phyloP scores from a whole-genome alignment of 2,888 invertebrate species.

The Dasypolia templi region DNA sequence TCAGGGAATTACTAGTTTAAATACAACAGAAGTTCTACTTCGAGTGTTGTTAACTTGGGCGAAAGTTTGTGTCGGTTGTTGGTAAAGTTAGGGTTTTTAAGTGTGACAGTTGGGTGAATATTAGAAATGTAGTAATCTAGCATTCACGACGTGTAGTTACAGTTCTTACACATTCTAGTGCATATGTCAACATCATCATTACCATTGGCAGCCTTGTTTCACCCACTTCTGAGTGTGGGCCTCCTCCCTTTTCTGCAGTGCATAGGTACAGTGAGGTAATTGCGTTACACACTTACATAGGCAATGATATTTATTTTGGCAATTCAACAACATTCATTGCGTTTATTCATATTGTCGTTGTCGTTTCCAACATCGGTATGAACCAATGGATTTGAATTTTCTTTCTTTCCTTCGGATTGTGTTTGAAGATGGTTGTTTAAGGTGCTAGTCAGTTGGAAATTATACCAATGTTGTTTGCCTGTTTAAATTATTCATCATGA shows the following conservation, averaged over 20 bases:
- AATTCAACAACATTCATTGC: not conserved
- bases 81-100: not conserved
- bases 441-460: not conserved
- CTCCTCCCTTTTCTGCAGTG: too few relatives aligned
- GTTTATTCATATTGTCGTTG: not conserved
- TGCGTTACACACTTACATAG: too few relatives aligned
- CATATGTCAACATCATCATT: too few relatives aligned
- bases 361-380: not conserved
- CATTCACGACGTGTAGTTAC: not conserved
- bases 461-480: not conserved
- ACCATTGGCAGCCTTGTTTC: too few relatives aligned
- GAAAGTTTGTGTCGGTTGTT: slow-evolving; percentile 3
- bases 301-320: too few relatives aligned
- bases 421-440: not conserved
- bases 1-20: slow-evolving; percentile 53
- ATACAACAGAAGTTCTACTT: slow-evolving; percentile 54
- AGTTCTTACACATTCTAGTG: too few relatives aligned
- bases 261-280: too few relatives aligned
- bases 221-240: too few relatives aligned
- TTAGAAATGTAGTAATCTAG: not conserved
- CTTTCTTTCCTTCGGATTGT: not conserved
- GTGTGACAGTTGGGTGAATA: not conserved
- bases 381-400: not conserved
- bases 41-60: slow-evolving; percentile 12
- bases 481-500: not conserved